Conservation (phyloP, 1,140 invertebrate genomes). For the Hermetia illucens region DNA sequence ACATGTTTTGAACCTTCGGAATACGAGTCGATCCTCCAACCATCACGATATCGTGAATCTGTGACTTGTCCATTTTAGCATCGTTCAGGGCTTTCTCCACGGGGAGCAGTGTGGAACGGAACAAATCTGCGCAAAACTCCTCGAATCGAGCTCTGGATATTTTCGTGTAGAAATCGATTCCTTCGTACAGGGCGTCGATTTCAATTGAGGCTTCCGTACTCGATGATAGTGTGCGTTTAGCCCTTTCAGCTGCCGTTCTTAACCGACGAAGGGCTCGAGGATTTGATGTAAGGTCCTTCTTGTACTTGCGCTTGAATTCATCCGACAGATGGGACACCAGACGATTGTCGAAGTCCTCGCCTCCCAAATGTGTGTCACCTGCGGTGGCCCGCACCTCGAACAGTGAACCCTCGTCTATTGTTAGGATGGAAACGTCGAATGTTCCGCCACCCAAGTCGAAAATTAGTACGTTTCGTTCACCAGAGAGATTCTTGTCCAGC, state of each 20-base stretch:
- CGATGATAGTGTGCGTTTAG: constrained; percentile 50
- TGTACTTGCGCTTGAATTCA: constrained; percentile 75
- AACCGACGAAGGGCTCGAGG: constrained; percentile 62
- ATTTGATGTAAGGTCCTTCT: constrained; percentile 60
- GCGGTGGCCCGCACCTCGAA: constrained; percentile 70
- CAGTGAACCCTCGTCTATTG: constrained; percentile 70
- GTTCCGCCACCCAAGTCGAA: constrained; percentile 64
- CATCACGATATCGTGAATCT: constrained; percentile 48
- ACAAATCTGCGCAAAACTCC: constrained; percentile 75
- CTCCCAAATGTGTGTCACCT: constrained; percentile 59
- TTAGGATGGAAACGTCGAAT: constrained; percentile 76
- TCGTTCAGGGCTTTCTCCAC: constrained; percentile 59
- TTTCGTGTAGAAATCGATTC: constrained; percentile 74
- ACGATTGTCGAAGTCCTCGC: constrained; percentile 65
- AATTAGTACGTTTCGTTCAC: constrained; percentile 59
- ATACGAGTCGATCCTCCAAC: constrained; percentile 51
- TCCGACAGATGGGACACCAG: constrained; percentile 64
- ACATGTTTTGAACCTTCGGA: constrained; percentile 48
- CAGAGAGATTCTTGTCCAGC: constrained; percentile 69
- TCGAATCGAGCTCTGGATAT: constrained; percentile 74
- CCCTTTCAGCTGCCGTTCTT: constrained; percentile 57
- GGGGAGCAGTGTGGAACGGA: constrained; percentile 49
- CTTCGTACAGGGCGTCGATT: constrained; percentile 61
- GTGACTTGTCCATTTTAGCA: constrained; percentile 57
- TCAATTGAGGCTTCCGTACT: constrained; percentile 55